phyloP scores from a whole-genome alignment of 92 coral and sea anemone genomes.

The Phenganax stokvisi region DNA sequence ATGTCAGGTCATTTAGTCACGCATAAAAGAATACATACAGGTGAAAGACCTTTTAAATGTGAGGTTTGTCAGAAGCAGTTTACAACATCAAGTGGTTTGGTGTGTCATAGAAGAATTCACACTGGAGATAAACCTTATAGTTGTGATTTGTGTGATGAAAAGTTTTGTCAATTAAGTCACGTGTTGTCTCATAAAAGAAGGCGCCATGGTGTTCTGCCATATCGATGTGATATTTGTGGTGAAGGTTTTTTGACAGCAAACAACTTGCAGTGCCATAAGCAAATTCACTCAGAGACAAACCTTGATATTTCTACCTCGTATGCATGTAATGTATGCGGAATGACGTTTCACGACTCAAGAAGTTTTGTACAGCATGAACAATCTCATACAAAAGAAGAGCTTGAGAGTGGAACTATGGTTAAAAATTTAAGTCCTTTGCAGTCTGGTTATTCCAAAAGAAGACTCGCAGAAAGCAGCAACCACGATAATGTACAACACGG shows the following conservation, averaged over 20 bases:
- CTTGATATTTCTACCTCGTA: background rate
- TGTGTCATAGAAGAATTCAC: background rate
- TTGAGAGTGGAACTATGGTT: background rate
- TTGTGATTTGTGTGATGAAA: background rate
- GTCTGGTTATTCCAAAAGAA: too few relatives aligned
- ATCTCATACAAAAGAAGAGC: background rate
- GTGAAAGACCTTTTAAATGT: too few relatives aligned
- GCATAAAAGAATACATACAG: too few relatives aligned
- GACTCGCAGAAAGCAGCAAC: background rate
- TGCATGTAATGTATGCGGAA: background rate
- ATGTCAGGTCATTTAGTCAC: background rate
- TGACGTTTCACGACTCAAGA: background rate
- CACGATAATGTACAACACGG: background rate
- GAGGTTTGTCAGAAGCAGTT: background rate
- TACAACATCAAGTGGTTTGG: background rate
- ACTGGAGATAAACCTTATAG: too few relatives aligned
- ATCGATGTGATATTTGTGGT: background rate
- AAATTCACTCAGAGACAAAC: background rate
- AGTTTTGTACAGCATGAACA: background rate
- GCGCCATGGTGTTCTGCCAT: background rate
- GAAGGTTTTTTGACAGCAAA: background rate
- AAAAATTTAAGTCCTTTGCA: background rate
- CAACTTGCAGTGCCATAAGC: background rate
- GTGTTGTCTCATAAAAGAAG: slow-evolving; percentile 1
- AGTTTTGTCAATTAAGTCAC: background rate